Percentiles rank a stretch among this genome's conserved stretches.
These are phyloP conservation scores for Unio pictorum DNA, from an alignment of 2,888 invertebrate species.

Conservation along the genomic window DNA sequence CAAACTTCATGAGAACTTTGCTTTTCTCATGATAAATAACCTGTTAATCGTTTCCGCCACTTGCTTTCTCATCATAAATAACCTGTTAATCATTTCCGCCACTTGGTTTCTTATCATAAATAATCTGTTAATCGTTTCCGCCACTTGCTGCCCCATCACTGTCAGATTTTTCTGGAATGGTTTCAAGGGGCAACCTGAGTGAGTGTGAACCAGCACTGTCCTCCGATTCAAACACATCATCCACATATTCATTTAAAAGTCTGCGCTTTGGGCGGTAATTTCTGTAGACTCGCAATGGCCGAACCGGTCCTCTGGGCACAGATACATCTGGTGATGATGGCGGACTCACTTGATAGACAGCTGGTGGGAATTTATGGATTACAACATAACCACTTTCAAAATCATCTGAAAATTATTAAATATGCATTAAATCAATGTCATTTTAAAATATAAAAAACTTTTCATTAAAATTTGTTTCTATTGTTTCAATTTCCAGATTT, in stretches of 20 bases:
- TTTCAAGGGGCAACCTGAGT: slow-evolving; percentile 35
- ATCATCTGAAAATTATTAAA: slow-evolving; percentile 37
- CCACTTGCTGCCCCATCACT: slow-evolving; percentile 3
- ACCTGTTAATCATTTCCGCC: too few relatives aligned
- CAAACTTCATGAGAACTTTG: too few relatives aligned
- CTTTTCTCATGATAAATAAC: too few relatives aligned
- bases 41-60: too few relatives aligned
- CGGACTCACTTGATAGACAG: slow-evolving; percentile 2
- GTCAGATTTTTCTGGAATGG: slow-evolving; percentile 45
- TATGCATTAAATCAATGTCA: not conserved
- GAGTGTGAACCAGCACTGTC: slow-evolving; percentile 54
- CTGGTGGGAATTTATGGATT: slow-evolving; percentile 31
- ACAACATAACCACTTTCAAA: slow-evolving; percentile 58
- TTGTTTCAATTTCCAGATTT: too few relatives aligned
- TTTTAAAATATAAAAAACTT: too few relatives aligned
- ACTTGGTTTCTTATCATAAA: too few relatives aligned
- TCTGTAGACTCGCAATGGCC: not conserved
- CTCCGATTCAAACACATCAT: slow-evolving; percentile 65
- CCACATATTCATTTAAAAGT: slow-evolving; percentile 57
- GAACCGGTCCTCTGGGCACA: not conserved
- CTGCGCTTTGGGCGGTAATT: slow-evolving; percentile 56
- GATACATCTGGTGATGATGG: slow-evolving; percentile 10
- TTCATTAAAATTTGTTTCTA: too few relatives aligned
- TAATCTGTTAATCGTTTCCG: too few relatives aligned
- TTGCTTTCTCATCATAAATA: too few relatives aligned